Evolutionary conservation across 2,113 vertebrate species (phyloP), one percentile per base, ranked within the genome.

Genomic region (Serilophus lunatus): DNA sequence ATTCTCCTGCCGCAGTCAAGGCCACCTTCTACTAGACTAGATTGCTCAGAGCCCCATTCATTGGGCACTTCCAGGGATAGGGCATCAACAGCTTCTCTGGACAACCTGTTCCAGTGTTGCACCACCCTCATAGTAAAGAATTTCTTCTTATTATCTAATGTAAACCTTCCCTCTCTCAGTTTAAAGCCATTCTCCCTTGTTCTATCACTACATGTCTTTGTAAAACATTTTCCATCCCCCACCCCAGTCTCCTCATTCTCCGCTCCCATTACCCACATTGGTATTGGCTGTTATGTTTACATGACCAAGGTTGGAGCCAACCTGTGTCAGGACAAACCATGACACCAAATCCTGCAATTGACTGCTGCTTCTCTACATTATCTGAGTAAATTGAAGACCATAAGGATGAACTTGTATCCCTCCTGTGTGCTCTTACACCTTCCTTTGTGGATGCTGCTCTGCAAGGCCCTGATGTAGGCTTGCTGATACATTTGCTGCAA

Each of bases 271-370:
- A 31, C 15, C 9, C 49, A 31, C 12, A 9, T 59, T 22, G 40
- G 25, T 10, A 53, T 14, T 3, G 1, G 45, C 38, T 59, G 26
- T 51, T 60, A 12, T 0, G 0, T 15, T 82, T 50, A 25, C 7
- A 3, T 1, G 2, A 35, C 31, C 33, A 18, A 64, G 38, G 20
- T 3, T 50, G 15, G 72, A 86, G 29, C 15, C 76, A 82, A 47
- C 18, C 49, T 54, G 35, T 45, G 35, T 47, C 13, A 60, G 8
- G 8, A 35, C 31, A 81, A 9, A 9, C 31, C 20, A 9, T 10
- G 10, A 56, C 36, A 56, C 13, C 12, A 57, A 72, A 53, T 25
- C 42, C 69, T 57, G 10, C 14, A 23, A 53, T 65, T 77, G 74
- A 6, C 64, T 65, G 36, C 45, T 75, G 31, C 15, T 82, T 79